Evolutionary conservation across 2,888 invertebrate species (phyloP), one percentile per base, ranked within the genome.

Genomic region (Oscheius sp.): DNA sequence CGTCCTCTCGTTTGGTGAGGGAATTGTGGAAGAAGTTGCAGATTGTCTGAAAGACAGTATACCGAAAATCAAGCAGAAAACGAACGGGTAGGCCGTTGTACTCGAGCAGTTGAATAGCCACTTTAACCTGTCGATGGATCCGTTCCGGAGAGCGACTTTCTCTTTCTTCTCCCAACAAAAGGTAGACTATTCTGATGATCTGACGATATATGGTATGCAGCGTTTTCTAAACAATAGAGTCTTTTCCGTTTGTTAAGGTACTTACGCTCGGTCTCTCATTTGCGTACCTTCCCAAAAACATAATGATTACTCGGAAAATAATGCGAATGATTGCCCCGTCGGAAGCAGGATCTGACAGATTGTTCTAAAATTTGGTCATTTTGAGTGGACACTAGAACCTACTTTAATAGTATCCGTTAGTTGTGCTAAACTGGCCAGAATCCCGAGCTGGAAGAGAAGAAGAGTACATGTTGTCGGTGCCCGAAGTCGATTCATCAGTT

Each of bases 41-140:
- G 3, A 42, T 42, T 7, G 42, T 7, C 42, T 42, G 7, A 42
- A 42, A 42, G 42, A 7, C 3, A 5, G 42, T 42, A 5, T 42
- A 7, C 3, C 42, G 3, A 5, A 0, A 7, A 42, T 42, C 42
- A 42, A 21, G 21, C 21, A 57, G 3, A 13, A 57, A 57, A 57
- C 57, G 13, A 10, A 57, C 57, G 9, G 33, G 29, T 9, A 57
- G 29, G 11, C 60, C 60, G 10, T 35, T 35, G 37, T 13, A 35
- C n/a, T 29, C 2, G 42, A 60, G 9, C 9, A 60, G 60, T 11
- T 60, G 60, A n/a, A 60, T 60, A 11, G 60, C 60, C 53, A 53
- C 53, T 4, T 53, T 53, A 4, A 53, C 29, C 21, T 29, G 29
- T 7, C 53, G 53, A 21, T 4, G n/a, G 11, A 53, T 53, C 53